A percentile compares a stretch with the other conserved stretches of the same genome.
phyloP scores from a whole-genome alignment of 35 echinoderm and acorn worm genomes.

The Acanthaster planci region DNA sequence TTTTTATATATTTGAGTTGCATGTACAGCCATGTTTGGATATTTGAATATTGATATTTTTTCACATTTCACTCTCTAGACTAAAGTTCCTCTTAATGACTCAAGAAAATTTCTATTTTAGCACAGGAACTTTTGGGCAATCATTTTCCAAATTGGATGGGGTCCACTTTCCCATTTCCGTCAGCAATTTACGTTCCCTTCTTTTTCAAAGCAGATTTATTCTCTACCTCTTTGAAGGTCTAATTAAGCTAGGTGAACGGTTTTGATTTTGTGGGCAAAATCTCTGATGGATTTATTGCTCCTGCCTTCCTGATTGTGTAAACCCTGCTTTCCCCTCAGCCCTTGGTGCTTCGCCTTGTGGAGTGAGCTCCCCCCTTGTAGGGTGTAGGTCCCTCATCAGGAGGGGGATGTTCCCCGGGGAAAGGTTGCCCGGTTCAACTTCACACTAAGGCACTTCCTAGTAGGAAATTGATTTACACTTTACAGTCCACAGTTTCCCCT shows the following conservation, averaged over 20 bases:
- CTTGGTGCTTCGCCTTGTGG: background rate
- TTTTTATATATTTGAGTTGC: no score
- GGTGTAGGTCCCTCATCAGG: background rate
- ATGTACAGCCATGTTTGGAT: no score
- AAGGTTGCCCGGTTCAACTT: slow-evolving; percentile 22
- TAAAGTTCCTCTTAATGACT: no score
- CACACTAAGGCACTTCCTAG: slow-evolving; percentile 17
- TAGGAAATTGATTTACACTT: slow-evolving; percentile 27
- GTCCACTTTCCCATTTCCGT: background rate
- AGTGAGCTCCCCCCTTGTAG: background rate
- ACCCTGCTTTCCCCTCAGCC: background rate
- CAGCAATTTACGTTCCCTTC: background rate
- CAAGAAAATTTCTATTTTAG: no score
- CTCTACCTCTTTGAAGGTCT: background rate
- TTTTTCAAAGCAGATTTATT: background rate
- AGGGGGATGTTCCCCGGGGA: background rate
- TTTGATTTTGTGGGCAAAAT: background rate
- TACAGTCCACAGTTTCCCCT: slow-evolving; percentile 19
- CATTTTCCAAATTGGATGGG: background rate
- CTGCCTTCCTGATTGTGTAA: slow-evolving; percentile 19
- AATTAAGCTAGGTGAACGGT: background rate
- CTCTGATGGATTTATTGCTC: slow-evolving; percentile 28
- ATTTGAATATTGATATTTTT: no score
- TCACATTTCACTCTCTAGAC: no score
- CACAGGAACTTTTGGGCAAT: no score